These are phyloP conservation scores for Orbicella faveolata DNA, from an alignment of 64 coral and sea anemone species.

Conservation along the genomic window DNA sequence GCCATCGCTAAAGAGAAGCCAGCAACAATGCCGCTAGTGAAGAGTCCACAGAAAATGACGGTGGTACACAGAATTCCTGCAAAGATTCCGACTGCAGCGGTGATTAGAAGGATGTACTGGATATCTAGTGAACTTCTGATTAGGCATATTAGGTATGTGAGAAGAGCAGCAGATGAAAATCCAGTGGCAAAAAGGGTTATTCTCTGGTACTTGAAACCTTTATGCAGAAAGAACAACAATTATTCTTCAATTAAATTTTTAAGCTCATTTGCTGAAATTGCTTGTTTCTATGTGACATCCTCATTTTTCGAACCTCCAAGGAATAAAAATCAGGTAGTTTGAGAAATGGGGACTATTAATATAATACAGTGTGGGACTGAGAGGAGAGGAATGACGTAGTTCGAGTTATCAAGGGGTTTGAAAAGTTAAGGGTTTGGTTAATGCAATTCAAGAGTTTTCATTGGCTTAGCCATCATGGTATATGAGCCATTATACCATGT, in stretches of 20 bases:
- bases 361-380: too few relatives aligned
- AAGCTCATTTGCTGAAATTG: too few relatives aligned
- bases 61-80: constrained; percentile 88
- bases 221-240: background rate
- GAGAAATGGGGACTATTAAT: too few relatives aligned
- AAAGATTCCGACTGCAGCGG: constrained; percentile 73
- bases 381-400: too few relatives aligned
- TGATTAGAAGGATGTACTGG: constrained; percentile 80
- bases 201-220: constrained; percentile 88
- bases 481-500: too few relatives aligned
- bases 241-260: background rate
- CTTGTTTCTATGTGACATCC: too few relatives aligned
- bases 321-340: too few relatives aligned
- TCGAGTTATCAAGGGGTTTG: too few relatives aligned
- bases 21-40: constrained; percentile 65
- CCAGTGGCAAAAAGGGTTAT: constrained; percentile 66
- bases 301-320: background rate
- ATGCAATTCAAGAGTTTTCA: too few relatives aligned
- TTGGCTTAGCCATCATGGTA: too few relatives aligned
- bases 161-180: constrained; percentile 53
- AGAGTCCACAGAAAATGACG: constrained; percentile 78
- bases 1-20: constrained; percentile 76
- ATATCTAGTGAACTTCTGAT: constrained; percentile 56
- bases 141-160: constrained; percentile 72
- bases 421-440: too few relatives aligned